phyloP scores from a whole-genome alignment of 2,797 vertebrate genomes.

The Lophotriccus pileatus region DNA sequence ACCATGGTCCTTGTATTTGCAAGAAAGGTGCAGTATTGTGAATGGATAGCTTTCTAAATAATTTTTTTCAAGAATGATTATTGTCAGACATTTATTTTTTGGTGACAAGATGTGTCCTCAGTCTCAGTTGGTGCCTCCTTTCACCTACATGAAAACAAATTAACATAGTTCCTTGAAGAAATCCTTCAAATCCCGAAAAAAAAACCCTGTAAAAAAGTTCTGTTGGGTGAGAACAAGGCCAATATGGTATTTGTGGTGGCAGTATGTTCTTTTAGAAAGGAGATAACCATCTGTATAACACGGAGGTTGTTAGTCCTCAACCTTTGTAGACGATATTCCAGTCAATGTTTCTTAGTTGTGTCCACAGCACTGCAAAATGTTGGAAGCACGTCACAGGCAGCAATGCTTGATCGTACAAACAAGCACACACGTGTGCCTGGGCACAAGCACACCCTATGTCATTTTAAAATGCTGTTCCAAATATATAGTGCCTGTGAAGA shows the following conservation, averaged over 20 bases:
- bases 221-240: conserved; percentile 14
- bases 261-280: neutral
- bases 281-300: conserved; percentile 23
- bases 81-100: neutral
- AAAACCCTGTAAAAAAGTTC: conserved; percentile 12
- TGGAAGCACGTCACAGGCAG: neutral
- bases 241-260: conserved; percentile 14
- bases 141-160: neutral
- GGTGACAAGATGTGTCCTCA: neutral
- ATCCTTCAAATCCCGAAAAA: conserved; percentile 7
- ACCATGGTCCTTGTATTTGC: neutral
- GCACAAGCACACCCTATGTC: neutral
- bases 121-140: neutral
- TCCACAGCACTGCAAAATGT: neutral
- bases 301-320: neutral
- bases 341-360: neutral
- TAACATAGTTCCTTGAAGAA: neutral
- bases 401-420: neutral
- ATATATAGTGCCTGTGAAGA: neutral
- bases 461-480: conserved; percentile 10
- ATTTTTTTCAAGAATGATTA: neutral
- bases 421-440: neutral
- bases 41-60: neutral
- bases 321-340: neutral
- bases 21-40: neutral